Conservation (phyloP, 2,113 vertebrate genomes). For the Benitochromis conjunctus region DNA sequence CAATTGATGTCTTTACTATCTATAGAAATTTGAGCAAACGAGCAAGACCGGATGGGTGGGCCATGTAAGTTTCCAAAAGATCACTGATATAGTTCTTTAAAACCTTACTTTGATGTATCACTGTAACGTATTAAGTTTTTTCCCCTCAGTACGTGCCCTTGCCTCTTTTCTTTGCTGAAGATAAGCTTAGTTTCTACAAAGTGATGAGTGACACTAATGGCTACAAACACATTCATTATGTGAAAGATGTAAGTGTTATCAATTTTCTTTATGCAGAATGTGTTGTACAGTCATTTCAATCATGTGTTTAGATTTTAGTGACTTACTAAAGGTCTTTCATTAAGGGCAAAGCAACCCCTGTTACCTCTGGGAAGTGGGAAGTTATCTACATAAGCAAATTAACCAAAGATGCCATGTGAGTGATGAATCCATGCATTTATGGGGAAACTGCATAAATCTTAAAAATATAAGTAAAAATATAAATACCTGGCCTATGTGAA, state of each 20-base stretch:
- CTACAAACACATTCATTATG: constrained; percentile 94
- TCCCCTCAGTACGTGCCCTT: constrained; percentile 85
- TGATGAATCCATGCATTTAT: neutral
- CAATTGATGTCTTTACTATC: constrained; percentile 49
- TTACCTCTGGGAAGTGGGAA: constrained; percentile 95
- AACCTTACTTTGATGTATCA: neutral
- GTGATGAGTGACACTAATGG: constrained; percentile 88
- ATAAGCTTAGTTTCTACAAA: constrained; percentile 90
- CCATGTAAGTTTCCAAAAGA: constrained; percentile 77
- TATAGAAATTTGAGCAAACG: constrained; percentile 80
- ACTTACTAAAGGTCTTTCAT: constrained; percentile 10
- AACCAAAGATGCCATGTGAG: constrained; percentile 89
- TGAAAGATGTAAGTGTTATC: constrained; percentile 65
- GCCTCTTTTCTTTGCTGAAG: constrained; percentile 84
- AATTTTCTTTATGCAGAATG: neutral
- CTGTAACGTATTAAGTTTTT: constrained; percentile 17
- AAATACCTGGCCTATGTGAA: neutral
- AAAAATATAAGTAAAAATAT: neutral
- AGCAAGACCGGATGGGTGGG: constrained; percentile 94
- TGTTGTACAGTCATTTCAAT: neutral
- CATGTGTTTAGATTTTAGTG: neutral
- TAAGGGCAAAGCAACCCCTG: constrained; percentile 81
- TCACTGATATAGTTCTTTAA: neutral
- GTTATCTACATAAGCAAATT: constrained; percentile 92
- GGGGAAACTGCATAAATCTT: neutral